phyloP scores from a whole-genome alignment of 2,797 vertebrate species.

The Loris lydekkerianus region DNA sequence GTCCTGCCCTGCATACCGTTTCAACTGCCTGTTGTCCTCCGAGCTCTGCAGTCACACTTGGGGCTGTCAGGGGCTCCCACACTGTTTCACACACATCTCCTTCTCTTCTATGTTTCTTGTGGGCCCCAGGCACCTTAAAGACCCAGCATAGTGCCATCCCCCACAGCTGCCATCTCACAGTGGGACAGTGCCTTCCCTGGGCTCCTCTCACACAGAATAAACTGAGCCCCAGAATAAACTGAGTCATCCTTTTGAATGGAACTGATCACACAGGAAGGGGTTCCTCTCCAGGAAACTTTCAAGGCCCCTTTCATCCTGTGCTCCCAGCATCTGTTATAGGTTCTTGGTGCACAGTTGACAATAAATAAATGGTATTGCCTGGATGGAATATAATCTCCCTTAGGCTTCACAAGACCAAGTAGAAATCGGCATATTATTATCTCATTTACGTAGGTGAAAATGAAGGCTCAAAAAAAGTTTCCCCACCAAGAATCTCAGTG shows the following conservation, averaged over 20 bases:
- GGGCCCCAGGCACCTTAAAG: not conserved
- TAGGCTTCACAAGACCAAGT: not conserved
- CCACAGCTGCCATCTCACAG: not conserved
- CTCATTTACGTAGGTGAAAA: conserved; percentile 49
- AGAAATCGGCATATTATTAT: not conserved
- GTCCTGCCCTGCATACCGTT: not conserved
- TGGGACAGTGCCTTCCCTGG: not conserved
- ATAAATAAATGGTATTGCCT: not conserved
- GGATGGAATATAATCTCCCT: not conserved
- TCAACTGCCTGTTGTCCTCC: not conserved
- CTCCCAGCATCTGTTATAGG: not conserved
- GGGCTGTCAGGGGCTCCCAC: accelerated
- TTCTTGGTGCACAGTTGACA: not conserved
- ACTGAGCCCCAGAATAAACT: not conserved
- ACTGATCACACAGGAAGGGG: not conserved
- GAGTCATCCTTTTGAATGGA: accelerated
- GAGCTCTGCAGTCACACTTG: not conserved
- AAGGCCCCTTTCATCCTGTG: not conserved
- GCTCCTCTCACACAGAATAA: not conserved
- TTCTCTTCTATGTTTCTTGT: not conserved
- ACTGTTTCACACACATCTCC: no score
- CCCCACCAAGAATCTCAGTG: not conserved
- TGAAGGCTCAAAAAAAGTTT: not conserved
- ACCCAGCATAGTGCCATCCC: not conserved
- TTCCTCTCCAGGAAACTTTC: not conserved